Conservation (phyloP, 2,797 vertebrate species). For the Threskiornis aethiopicus region DNA sequence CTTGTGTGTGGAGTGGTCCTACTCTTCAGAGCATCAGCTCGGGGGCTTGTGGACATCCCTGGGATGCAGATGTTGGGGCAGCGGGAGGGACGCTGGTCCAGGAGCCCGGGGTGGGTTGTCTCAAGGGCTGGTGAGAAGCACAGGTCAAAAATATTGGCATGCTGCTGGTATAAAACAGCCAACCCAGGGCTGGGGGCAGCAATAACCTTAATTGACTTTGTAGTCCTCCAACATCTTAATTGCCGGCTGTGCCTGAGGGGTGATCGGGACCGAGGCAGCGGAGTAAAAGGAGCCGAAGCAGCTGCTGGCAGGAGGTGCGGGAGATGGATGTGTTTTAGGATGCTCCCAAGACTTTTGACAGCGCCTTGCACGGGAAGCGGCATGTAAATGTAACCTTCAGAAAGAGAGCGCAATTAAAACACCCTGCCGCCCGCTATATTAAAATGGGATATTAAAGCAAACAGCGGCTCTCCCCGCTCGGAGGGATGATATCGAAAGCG, state of each 20-base stretch:
- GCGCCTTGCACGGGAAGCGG: background rate
- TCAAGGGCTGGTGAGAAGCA: background rate
- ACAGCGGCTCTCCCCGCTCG: background rate
- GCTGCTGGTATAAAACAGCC: background rate
- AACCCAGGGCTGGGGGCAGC: background rate
- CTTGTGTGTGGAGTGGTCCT: rapidly evolving
- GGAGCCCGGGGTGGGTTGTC: background rate
- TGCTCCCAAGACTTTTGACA: background rate
- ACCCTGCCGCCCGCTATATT: slow-evolving; percentile 20
- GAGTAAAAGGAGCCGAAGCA: background rate
- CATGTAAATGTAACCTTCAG: slow-evolving; percentile 73
- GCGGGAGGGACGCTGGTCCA: background rate
- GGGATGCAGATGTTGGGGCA: background rate
- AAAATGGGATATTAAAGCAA: slow-evolving; percentile 69
- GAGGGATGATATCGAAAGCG: background rate
- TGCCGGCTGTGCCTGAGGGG: background rate
- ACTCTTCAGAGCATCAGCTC: rapidly evolving
- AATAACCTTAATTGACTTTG: background rate
- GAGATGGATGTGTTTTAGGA: background rate
- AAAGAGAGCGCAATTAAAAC: slow-evolving; percentile 15
- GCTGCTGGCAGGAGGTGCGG: background rate
- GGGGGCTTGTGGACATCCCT: rapidly evolving
- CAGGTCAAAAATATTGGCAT: rapidly evolving
- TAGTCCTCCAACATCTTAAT: background rate
- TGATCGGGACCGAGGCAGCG: rapidly evolving